A percentile compares a stretch with the other conserved stretches of the same genome.
phyloP scores from a whole-genome alignment of 2,797 vertebrate genomes.

The Adelosebastes latens region DNA sequence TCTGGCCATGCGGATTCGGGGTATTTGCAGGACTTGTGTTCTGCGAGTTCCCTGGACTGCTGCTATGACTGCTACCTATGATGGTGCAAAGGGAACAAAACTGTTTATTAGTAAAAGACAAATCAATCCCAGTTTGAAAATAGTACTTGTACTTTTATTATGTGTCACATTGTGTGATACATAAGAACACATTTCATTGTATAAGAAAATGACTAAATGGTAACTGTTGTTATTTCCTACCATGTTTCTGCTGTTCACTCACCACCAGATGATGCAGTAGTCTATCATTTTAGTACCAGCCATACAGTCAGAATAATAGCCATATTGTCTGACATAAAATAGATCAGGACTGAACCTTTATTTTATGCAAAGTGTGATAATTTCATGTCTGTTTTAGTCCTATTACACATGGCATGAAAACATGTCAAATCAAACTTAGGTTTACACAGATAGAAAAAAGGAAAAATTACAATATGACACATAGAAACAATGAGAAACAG shows the following conservation, averaged over 20 bases:
- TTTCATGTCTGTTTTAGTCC: background rate
- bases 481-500: no score
- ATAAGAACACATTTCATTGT: background rate
- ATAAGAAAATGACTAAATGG: background rate
- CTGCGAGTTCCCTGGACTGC: conserved; percentile 75
- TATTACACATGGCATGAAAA: background rate
- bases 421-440: background rate
- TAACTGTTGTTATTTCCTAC: background rate
- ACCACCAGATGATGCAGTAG: background rate
- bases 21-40: conserved; percentile 77
- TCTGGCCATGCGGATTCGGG: conserved; percentile 78
- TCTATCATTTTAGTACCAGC: background rate
- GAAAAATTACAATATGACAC: no score
- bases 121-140: background rate
- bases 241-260: background rate
- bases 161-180: background rate
- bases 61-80: conserved; percentile 83
- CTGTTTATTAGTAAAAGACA: background rate
- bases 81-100: background rate
- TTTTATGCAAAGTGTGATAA: background rate
- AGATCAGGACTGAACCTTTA: background rate
- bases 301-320: background rate
- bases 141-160: background rate
- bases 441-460: no score
- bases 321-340: background rate